Conservation (phyloP, 2,797 vertebrate genomes). For the Erethizon dorsatum region DNA sequence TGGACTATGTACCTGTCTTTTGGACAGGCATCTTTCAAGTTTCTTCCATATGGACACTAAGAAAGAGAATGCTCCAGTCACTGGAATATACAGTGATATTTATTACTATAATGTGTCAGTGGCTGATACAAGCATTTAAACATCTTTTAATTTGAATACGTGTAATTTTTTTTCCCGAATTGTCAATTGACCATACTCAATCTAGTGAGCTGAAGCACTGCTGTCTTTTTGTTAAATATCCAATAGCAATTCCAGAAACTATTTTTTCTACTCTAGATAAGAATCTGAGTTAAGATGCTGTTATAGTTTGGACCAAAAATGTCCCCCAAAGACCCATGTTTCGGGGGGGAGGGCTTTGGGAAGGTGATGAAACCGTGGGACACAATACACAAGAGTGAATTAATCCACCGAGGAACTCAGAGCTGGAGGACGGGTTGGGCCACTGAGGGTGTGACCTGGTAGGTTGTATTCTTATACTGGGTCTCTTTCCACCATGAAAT, state of each 20-base stretch:
- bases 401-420: not conserved
- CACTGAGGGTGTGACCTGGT: not conserved
- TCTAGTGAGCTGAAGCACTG: not conserved
- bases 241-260: not conserved
- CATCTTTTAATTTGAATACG: not conserved
- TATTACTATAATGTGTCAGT: not conserved
- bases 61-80: not conserved
- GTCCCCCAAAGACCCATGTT: not conserved
- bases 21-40: not conserved
- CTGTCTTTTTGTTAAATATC: not conserved
- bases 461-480: not conserved
- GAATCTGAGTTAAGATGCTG: slow-evolving; percentile 8
- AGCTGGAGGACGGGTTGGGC: not conserved
- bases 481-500: not conserved
- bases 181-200: not conserved
- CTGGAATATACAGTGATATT: not conserved
- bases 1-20: not conserved
- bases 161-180: not conserved
- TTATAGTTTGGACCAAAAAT: not conserved
- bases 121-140: not conserved
- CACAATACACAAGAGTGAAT: not conserved
- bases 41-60: not conserved
- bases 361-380: not conserved
- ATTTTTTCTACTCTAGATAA: not conserved
- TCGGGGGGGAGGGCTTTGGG: not conserved